Conservation (phyloP, 2,113 vertebrate genomes). For the Psophia crepitans region DNA sequence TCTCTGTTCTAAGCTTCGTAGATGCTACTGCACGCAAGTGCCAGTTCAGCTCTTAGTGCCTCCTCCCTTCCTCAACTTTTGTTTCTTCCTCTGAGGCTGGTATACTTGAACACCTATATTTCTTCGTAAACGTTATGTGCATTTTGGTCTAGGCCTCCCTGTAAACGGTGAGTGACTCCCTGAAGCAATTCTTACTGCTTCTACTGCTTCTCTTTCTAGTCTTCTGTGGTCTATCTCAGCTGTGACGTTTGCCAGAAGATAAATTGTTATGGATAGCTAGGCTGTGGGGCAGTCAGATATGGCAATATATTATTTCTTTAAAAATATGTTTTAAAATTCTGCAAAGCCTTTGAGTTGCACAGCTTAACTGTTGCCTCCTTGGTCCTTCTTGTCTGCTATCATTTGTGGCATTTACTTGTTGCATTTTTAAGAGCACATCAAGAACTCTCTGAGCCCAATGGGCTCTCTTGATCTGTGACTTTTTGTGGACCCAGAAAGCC, state of each 20-base stretch:
- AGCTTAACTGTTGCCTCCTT: background rate
- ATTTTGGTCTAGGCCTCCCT: background rate
- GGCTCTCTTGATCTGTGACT: background rate
- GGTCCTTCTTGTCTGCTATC: background rate
- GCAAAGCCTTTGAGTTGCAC: background rate
- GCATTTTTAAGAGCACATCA: background rate
- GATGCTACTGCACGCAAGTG: background rate
- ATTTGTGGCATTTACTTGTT: background rate
- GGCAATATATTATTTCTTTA: constrained; percentile 35
- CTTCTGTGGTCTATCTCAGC: constrained; percentile 1
- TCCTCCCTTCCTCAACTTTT: background rate
- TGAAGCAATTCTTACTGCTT: constrained; percentile 12
- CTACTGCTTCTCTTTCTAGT: background rate
- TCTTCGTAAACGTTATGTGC: constrained; percentile 6
- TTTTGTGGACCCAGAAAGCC: background rate
- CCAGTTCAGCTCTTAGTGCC: background rate
- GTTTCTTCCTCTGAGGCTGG: background rate
- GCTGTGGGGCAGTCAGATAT: constrained; percentile 26
- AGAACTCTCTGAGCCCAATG: background rate
- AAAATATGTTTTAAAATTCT: constrained; percentile 23
- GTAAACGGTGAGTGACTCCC: background rate
- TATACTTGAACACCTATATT: background rate
- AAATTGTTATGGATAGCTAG: constrained; percentile 21
- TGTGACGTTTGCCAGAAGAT: constrained; percentile 32
- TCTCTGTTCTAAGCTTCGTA: fast-evolving